Evolutionary conservation across 1,140 invertebrate genomes (phyloP), one percentile per base, ranked within the genome.

Genomic region (Leptoteleia sp.): DNA sequence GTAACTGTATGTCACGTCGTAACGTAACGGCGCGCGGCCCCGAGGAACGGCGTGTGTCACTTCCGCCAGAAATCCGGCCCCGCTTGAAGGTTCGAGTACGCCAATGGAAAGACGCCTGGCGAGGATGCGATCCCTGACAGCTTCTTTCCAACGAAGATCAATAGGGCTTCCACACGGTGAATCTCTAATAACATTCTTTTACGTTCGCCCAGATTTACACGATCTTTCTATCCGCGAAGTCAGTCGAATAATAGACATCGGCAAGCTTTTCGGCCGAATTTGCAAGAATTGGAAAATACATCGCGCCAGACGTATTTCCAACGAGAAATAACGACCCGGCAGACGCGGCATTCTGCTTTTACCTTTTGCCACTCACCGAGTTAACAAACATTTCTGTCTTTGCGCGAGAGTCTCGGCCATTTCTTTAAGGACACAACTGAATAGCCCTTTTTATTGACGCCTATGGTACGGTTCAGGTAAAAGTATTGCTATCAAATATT

Each of bases 91-190:
- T 57, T 77, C 50, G 35, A 72, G 61, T 47, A 62, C 62, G 13
- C 67, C 6, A 52, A 43, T 71, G 48, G 75, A 59, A 59, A 54
- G 57, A 57, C 48, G 73, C 64, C 57, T 52, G 31, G 33, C 67
- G 22, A 67, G 61, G 68, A 62, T 50, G 68, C 68, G 62, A 79
- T 68, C 50, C 64, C 48, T 70, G 76, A 79, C 76, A 79, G 64
- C 76, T 73, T 79, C 64, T 78, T 78, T 62, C 76, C 76, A 42
- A 68, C 52, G 22, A 65, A 79, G 76, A 79, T 79, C 76, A 79
- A 79, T 79, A 73, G 76, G 76, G 40, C 47, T 68, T 72, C 40
- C 68, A 72, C 76, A 68, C 48, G 68, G 54, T 72, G 67, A 67
- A 72, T 78, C 76, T 72, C 68, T 72, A 72, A 78, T 72, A 65